These are phyloP conservation scores for Tylochromis polylepis DNA, from an alignment of 2,113 vertebrate genomes.

Conservation along the genomic window DNA sequence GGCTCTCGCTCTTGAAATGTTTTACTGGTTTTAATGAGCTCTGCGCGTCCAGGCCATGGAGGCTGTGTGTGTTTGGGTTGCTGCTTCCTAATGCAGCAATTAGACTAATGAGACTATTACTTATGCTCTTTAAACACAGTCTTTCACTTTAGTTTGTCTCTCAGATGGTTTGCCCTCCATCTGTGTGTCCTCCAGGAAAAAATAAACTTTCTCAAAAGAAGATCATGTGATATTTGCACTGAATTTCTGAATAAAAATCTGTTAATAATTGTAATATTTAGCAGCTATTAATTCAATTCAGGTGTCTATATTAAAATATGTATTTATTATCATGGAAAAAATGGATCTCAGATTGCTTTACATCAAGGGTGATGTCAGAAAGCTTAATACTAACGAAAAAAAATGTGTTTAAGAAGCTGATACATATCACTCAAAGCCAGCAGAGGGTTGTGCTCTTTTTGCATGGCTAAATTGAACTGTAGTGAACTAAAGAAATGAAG, in stretches of 20 bases:
- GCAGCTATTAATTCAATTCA: not conserved
- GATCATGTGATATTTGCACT: not conserved
- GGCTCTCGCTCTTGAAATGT: not conserved
- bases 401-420: not conserved
- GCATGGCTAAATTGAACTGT: not conserved
- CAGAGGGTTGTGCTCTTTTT: not conserved
- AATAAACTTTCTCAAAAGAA: not conserved
- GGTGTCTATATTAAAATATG: not conserved
- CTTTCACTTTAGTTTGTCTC: not conserved
- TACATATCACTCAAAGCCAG: not conserved
- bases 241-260: not conserved
- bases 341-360: not conserved
- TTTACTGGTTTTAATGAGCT: slow-evolving; percentile 51
- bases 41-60: not conserved
- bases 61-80: slow-evolving; percentile 2
- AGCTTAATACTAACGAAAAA: not conserved
- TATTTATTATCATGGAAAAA: not conserved
- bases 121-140: slow-evolving; percentile 4
- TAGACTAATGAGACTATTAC: slow-evolving; percentile 35
- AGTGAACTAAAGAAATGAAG: slow-evolving; percentile 14
- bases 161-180: not conserved
- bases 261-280: not conserved
- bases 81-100: slow-evolving; percentile 19
- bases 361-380: not conserved
- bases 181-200: not conserved